phyloP scores from a whole-genome alignment of 2,888 invertebrate species.

The Epinotia demarniana region DNA sequence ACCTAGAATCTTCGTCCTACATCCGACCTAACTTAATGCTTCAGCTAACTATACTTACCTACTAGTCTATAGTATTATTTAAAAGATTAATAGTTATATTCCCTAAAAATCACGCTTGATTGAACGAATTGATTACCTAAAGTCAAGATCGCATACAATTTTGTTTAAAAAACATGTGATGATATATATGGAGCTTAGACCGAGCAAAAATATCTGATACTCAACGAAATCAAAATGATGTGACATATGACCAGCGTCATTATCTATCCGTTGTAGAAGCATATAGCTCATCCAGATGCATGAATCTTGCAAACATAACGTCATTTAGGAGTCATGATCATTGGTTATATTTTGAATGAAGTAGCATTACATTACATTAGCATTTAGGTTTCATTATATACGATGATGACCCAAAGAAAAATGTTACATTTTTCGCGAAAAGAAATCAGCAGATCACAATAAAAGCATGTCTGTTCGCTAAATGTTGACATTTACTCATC shows the following conservation, averaged over 20 bases:
- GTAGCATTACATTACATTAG: not conserved
- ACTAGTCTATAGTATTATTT: not conserved
- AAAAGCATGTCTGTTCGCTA: not conserved
- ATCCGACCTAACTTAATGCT: slow-evolving; percentile 23
- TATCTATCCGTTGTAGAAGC: too few species aligned
- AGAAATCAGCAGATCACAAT: not conserved
- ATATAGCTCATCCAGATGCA: too few species aligned
- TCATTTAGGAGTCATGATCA: not conserved
- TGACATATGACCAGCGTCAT: too few species aligned
- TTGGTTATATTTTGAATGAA: not conserved
- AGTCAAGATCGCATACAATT: not conserved
- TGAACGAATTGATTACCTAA: not conserved
- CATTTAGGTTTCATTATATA: too few species aligned
- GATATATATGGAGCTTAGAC: too few species aligned
- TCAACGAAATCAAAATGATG: too few species aligned
- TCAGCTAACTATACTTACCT: not conserved
- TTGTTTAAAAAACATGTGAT: too few species aligned
- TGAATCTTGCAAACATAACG: too few species aligned
- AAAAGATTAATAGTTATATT: slow-evolving; percentile 1
- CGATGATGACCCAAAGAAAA: too few species aligned
- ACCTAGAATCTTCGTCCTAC: slow-evolving; percentile 36
- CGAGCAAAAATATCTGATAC: too few species aligned
- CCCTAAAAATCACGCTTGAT: not conserved
- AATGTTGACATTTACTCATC: too few species aligned
- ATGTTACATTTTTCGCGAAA: too few species aligned